Percentiles rank a stretch among this genome's conserved stretches.
These are phyloP conservation scores for Urophycis tenuis DNA, from an alignment of 2,797 vertebrate genomes.

Conservation along the genomic window DNA sequence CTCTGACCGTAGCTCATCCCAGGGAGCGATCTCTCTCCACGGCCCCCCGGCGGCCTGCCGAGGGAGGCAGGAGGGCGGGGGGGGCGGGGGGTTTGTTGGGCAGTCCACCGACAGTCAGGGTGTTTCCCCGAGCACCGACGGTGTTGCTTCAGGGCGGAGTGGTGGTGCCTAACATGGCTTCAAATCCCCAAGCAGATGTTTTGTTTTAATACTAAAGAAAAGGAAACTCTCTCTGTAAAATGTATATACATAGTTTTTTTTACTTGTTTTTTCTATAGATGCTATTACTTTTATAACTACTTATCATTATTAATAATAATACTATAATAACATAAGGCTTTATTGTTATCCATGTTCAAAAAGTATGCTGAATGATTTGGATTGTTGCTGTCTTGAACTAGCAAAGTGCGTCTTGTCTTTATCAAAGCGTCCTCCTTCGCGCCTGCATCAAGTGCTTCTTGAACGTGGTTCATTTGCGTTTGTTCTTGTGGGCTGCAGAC, in stretches of 20 bases:
- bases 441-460: neutral
- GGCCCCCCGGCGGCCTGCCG: neutral
- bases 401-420: neutral
- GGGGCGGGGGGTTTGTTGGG: neutral
- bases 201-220: neutral
- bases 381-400: neutral
- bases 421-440: neutral
- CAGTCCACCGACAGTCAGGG: neutral
- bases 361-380: neutral
- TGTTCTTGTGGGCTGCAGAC: slow-evolving; percentile 16
- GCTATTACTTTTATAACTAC: neutral
- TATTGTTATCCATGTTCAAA: neutral
- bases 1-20: neutral
- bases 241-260: too few species aligned
- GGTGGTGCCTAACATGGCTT: neutral
- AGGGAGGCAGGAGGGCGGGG: neutral
- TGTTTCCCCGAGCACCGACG: neutral
- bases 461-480: neutral
- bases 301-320: neutral
- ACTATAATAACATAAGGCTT: too few species aligned
- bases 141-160: neutral
- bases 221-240: too few species aligned
- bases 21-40: neutral
- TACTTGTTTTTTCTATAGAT: neutral
- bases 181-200: neutral